Conservation (phyloP, 1,140 invertebrate species). For the Cryptotermes secundus region DNA sequence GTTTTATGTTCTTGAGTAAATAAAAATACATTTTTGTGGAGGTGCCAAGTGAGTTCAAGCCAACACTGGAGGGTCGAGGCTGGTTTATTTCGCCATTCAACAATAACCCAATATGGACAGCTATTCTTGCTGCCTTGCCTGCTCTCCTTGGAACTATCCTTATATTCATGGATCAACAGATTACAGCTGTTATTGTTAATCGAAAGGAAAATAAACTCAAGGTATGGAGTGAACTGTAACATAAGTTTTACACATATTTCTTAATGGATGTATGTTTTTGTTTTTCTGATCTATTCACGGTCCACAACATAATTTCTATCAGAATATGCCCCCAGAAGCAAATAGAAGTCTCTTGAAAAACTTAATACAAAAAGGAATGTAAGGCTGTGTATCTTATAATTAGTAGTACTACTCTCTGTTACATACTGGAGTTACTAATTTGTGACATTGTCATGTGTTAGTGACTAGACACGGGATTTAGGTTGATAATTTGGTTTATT, state of each 20-base stretch:
- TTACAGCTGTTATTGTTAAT: conserved; percentile 97
- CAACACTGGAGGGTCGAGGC: conserved; percentile 76
- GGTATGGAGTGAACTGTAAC: conserved; percentile 46
- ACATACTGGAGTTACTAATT: no score
- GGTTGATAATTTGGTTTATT: no score
- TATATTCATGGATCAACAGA: conserved; percentile 99
- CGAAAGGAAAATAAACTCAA: conserved; percentile 97
- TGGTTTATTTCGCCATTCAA: conserved; percentile 92
- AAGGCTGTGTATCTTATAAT: no score
- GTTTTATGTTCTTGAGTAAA: neutral
- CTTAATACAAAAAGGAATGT: no score
- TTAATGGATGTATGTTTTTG: no score
- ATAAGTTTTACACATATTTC: no score
- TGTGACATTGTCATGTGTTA: no score
- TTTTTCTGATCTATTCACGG: no score
- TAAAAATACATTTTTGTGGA: conserved; percentile 36
- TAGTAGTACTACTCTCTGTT: no score
- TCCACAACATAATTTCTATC: no score
- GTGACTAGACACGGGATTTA: no score
- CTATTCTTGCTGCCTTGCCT: conserved; percentile 78
- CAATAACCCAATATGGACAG: conserved; percentile 84
- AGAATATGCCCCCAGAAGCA: neutral
- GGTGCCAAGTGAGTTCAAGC: conserved; percentile 79
- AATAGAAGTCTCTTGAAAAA: neutral
- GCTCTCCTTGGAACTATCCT: conserved; percentile 94